A percentile compares a stretch with the other conserved stretches of the same genome.
Evolutionary conservation across 2,797 vertebrate genomes (phyloP).

Genomic region (Lacerta viridis): DNA sequence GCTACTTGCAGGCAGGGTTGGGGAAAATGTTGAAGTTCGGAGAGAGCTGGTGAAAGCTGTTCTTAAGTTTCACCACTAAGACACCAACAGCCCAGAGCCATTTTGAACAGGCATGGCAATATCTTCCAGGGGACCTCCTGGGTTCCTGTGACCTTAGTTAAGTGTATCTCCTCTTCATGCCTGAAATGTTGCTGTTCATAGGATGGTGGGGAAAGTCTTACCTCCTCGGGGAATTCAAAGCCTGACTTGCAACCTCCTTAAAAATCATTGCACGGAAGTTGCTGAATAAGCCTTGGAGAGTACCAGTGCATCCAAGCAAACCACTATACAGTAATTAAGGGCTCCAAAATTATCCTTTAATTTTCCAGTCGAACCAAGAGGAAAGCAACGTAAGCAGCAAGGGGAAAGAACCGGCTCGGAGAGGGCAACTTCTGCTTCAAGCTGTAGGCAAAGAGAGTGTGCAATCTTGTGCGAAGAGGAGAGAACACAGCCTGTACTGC

Average conservation of each 20-base stretch:
- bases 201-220: fast-evolving
- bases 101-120: neutral
- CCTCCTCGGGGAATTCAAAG: neutral
- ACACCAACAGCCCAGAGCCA: neutral
- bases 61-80: neutral
- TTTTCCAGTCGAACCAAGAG: conserved; percentile 55
- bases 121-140: neutral
- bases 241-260: conserved; percentile 9
- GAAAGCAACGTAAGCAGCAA: conserved; percentile 43
- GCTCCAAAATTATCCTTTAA: conserved; percentile 70
- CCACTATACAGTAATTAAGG: conserved; percentile 14
- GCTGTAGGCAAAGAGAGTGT: neutral
- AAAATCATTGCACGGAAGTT: neutral
- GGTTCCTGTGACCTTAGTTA: neutral
- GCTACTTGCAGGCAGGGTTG: neutral
- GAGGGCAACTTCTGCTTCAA: neutral
- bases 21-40: neutral
- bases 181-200: no score
- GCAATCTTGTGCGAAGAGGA: neutral
- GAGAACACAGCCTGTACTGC: fast-evolving
- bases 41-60: neutral
- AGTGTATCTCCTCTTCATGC: neutral
- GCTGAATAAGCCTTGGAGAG: neutral
- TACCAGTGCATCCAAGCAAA: conserved; percentile 5
- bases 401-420: conserved; percentile 19